phyloP scores from a whole-genome alignment of 2,797 vertebrate genomes.

The Etheostoma nigrum region DNA sequence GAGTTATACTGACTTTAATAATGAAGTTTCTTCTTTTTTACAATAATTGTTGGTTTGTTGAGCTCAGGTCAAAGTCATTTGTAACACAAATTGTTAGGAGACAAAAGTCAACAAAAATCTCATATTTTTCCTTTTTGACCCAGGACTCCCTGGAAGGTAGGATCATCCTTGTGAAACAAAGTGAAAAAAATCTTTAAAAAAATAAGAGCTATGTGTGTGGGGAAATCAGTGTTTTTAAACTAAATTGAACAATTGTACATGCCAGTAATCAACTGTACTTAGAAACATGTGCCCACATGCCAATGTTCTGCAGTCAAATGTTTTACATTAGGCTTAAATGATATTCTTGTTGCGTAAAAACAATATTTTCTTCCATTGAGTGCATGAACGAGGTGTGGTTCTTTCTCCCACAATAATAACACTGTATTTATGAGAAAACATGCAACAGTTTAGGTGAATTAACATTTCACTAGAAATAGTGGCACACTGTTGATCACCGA shows the following conservation, averaged over 20 bases:
- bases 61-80: neutral
- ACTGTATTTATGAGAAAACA: too few relatives aligned
- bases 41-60: neutral
- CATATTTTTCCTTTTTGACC: neutral
- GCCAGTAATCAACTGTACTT: neutral
- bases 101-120: neutral
- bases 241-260: neutral
- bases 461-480: neutral
- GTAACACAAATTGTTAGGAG: neutral
- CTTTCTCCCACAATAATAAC: neutral
- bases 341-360: neutral
- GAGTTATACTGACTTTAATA: neutral
- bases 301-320: neutral
- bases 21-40: neutral
- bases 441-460: neutral
- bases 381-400: neutral
- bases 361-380: neutral
- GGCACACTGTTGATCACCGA: neutral
- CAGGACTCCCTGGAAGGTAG: neutral
- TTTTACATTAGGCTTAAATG: neutral
- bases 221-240: neutral
- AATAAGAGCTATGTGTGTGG: neutral
- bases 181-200: neutral
- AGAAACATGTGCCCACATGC: neutral
- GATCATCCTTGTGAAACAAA: neutral